Base-by-base conservation (phyloP, 2,888 invertebrate species). In the Drosophila meridionalis region DNA sequence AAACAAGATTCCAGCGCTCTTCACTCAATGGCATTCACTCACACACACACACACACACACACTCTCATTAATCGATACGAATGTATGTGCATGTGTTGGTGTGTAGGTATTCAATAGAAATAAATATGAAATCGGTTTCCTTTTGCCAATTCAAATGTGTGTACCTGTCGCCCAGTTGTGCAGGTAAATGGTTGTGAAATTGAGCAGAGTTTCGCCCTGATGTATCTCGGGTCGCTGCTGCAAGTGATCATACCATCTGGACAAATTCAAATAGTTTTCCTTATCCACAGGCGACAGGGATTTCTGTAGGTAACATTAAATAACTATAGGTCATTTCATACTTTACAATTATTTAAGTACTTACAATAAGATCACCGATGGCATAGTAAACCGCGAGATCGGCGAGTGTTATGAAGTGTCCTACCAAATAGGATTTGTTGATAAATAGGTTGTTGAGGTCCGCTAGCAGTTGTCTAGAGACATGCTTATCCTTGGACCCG, bases 201-300 rank as follows among this genome's bases (percentile, higher is more conserved):
- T 93, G 0, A 93, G 76, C 42, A 92, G 42, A 7, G 89, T 74
- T n/a, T 79, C 85, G 11, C 84, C 91, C 67, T 93, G 92, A 40
- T 95, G 94, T n/a, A 96, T 93, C 88, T 94, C 94, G 0, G 95
- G 94, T 69, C 96, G 95, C 69, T 96, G 95, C 89, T 97, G 97
- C 68, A 97, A 93, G 88, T 97, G 96, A 91, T 96, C 96, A 79
- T 95, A 96, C 97, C 97, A 97, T 82, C 97, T 94, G 48, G 96
- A 96, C 0, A 97, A 92, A 90, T 96, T 95, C 32, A 96, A 89
- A 71, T 95, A 94, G 60, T 95, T 94, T 84, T 96, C 96, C 85
- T 95, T 95, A 60, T 96, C 96, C 69, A 94, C 92, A 32, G 95
- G 93, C 11, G 94, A 94, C 14, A 96, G 93, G 26, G 94, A 94